Base-by-base conservation (phyloP, 2,888 invertebrate species). In the Myopa tessellatipennis region DNA sequence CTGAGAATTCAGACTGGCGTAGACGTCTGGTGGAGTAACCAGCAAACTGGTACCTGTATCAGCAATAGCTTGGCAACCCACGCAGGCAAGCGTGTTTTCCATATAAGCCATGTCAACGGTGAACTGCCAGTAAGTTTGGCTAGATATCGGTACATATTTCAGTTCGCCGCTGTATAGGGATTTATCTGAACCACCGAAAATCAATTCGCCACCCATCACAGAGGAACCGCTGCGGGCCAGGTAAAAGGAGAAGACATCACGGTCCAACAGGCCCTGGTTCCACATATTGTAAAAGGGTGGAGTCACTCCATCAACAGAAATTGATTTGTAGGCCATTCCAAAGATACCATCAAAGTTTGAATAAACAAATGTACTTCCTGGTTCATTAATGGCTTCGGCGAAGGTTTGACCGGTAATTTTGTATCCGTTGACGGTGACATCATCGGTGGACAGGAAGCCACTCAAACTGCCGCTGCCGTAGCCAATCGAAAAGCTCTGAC, bases 291-390 rank as follows among this genome's bases (percentile, higher is more conserved):
- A 93, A 90, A 99, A 97, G 70, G 97, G 95, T 0, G 98, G 97
- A 61, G 91, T 90, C 74, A 98, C 97, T 80, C 93, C 92, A 90
- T 97, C 96, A 80, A 96, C 96, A 0, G 98, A 92, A 86, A 99
- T 96, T 52, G 92, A 92, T 82, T 91, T 91, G 89, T 95, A 99
- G 4, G 92, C 98, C 94, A 98, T 93, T 82, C 98, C 98, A 80
- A 99, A 92, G 86, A 99, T 98, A 81, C 99, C 98, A 90, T 99
- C 99, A 90, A 99, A 99, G 90, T 97, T 97, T 80, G 98, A 97
- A 74, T 97, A 96, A 40, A 98, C 95, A 90, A 99, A 99, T 61
- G 96, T 94, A 68, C 93, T 90, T 78, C 98, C 98, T 3, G 98
- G 98, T 90, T 99, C 97, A 83, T 93, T 93, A 80, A 95, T 89